Evolutionary conservation across 1,140 invertebrate genomes (phyloP), one percentile per base, ranked within the genome.

Genomic region (Lethocerus indicus): DNA sequence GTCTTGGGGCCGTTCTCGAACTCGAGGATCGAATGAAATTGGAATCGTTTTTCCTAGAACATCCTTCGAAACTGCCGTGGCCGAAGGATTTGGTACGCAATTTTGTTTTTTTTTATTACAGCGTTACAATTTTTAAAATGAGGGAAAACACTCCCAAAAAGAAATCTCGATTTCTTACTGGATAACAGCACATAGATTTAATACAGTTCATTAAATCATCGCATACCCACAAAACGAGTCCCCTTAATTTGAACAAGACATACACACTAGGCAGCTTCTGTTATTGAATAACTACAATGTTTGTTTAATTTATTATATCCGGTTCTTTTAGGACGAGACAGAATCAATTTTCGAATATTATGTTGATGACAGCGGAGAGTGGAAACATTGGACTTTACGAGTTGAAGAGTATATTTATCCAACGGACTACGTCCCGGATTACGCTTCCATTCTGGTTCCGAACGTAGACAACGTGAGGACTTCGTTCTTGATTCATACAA

Each of bases 391-490:
- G 87, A 67, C 69, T 13, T 68, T 72, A 46, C 72, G 65, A 53
- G 82, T 92, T 0, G 75, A 81, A 56, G 69, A 75, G 40, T 91
- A 83, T 57, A 60, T 74, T 39, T 90, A 89, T 64, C 86, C 87
- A 1, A 54, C 69, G 0, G 83, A 88, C 61, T 66, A 63, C 46
- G 65, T 83, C 27, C 73, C 84, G 0, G 83, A 88, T 59, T 91
- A 86, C 60, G 69, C 78, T 5, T 75, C 72, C 20, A 89, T 92
- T 60, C 71, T 91, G 27, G 85, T 92, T 18, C 87, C 87, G 1
- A 91, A 89, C 59, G 75, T 91, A 4, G 86, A 91, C 64, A 91
- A 90, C 61, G 80, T 87, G 0, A 71, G 87, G 52, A 88, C 83
- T 1, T 73, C 78, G n/a, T 91, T 81, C 64, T 66, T 92, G 3